Conservation (phyloP, 2,888 invertebrate genomes). For the Sturmia bella region DNA sequence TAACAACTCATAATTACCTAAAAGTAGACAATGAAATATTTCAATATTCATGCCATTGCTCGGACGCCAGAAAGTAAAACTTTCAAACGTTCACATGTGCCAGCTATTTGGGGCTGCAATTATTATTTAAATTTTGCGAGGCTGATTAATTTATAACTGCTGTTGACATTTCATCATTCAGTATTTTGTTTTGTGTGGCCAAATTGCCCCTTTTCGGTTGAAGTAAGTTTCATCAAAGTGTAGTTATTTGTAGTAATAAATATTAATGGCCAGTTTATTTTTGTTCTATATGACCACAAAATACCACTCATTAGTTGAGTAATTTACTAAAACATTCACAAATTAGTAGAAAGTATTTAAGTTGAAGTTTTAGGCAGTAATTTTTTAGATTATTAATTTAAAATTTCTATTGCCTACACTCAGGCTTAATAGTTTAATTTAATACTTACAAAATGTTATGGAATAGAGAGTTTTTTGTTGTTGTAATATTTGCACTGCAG, state of each 20-base stretch:
- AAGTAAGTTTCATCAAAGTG: not conserved
- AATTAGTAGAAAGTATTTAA: conserved; percentile 39
- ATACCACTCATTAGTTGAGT: conserved; percentile 55
- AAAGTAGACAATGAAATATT: conserved; percentile 35
- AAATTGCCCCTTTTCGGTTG: not conserved
- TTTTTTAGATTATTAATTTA: not conserved
- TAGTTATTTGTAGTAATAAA: conserved; percentile 13
- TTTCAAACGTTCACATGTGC: not conserved
- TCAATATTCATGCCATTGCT: conserved; percentile 10
- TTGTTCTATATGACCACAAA: conserved; percentile 11
- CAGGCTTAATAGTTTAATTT: conserved; percentile 18
- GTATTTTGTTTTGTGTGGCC: not conserved
- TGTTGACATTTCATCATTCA: conserved; percentile 54
- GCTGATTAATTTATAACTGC: conserved; percentile 52
- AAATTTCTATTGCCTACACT: conserved; percentile 8
- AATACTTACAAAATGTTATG: not conserved
- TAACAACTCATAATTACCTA: conserved; percentile 11
- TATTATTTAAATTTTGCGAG: conserved; percentile 1
- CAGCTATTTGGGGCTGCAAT: not conserved
- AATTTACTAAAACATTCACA: conserved; percentile 57
- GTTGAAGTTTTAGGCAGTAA: not conserved
- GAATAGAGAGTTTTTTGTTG: not conserved
- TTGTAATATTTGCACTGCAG: not conserved
- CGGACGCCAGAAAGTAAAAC: not conserved
- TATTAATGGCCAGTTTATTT: not conserved